These are phyloP conservation scores for Melanchra persicariae DNA, from an alignment of 2,888 invertebrate species.

Conservation along the genomic window DNA sequence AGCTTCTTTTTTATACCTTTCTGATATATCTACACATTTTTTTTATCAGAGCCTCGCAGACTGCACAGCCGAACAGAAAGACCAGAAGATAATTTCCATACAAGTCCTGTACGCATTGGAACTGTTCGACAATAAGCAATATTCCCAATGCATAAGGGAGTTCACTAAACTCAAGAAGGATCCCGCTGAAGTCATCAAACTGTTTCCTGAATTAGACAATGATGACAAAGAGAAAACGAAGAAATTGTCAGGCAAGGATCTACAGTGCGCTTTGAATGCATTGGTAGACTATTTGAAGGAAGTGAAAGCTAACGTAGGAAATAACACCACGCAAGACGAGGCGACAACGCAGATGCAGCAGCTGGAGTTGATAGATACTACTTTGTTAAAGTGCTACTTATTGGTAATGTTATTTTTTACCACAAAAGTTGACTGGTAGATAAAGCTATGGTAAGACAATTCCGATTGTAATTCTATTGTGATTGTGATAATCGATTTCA, in stretches of 20 bases:
- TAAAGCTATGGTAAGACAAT: not conserved
- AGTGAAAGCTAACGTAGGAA: conserved; percentile 91
- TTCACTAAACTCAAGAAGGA: conserved; percentile 97
- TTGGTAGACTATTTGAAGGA: conserved; percentile 97
- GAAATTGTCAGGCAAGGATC: conserved; percentile 94
- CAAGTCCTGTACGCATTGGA: conserved; percentile 97
- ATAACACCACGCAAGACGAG: conserved; percentile 65
- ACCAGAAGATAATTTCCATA: conserved; percentile 95
- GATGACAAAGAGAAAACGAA: conserved; percentile 74
- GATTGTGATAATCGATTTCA: conserved; percentile 78
- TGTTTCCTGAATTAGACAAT: conserved; percentile 96
- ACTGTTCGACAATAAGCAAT: conserved; percentile 96
- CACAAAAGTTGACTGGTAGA: not conserved
- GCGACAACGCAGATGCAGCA: conserved; percentile 73
- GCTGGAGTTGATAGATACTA: conserved; percentile 98
- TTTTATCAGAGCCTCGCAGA: conserved; percentile 94
- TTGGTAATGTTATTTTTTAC: conserved; percentile 91
- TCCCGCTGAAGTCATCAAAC: conserved; percentile 98
- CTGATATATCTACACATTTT: not conserved
- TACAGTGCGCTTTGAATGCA: conserved; percentile 96
- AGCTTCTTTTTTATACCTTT: not conserved
- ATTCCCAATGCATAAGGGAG: conserved; percentile 97
- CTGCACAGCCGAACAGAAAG: conserved; percentile 95
- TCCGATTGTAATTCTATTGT: not conserved
- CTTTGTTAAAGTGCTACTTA: conserved; percentile 98